phyloP scores from a whole-genome alignment of 2,113 vertebrate genomes.

The Gallinago jamesoni region DNA sequence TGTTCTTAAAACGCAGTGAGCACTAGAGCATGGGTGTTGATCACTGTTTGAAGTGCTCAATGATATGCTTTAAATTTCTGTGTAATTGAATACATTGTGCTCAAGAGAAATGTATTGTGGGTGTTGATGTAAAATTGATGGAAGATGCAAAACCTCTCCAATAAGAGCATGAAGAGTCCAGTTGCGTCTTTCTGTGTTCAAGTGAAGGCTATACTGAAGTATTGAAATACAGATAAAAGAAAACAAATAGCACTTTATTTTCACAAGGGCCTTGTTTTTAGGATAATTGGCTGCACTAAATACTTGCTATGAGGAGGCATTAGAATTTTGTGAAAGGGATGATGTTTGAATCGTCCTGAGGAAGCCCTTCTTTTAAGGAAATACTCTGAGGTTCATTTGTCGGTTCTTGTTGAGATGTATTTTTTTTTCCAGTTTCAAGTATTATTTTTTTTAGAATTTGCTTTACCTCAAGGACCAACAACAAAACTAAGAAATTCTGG shows the following conservation, averaged over 20 bases:
- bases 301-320: background rate
- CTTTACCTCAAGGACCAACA: constrained; percentile 8
- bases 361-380: background rate
- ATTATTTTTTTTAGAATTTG: background rate
- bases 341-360: background rate
- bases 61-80: background rate
- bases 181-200: background rate
- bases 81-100: background rate
- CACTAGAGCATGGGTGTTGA: background rate
- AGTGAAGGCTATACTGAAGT: background rate
- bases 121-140: background rate
- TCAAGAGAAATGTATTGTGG: background rate
- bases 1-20: background rate
- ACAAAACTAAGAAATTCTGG: background rate
- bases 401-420: background rate
- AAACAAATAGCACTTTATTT: constrained; percentile 71
- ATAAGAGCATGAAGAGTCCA: background rate
- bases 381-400: background rate
- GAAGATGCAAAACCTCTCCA: background rate
- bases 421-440: background rate
- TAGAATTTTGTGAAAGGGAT: background rate
- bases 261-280: background rate
- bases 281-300: constrained; percentile 28
- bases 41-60: background rate
- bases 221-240: background rate